Percentiles rank a stretch among this genome's conserved stretches.
These are phyloP conservation scores for Passer montanus DNA, from an alignment of 2,113 vertebrate genomes.

Conservation along the genomic window DNA sequence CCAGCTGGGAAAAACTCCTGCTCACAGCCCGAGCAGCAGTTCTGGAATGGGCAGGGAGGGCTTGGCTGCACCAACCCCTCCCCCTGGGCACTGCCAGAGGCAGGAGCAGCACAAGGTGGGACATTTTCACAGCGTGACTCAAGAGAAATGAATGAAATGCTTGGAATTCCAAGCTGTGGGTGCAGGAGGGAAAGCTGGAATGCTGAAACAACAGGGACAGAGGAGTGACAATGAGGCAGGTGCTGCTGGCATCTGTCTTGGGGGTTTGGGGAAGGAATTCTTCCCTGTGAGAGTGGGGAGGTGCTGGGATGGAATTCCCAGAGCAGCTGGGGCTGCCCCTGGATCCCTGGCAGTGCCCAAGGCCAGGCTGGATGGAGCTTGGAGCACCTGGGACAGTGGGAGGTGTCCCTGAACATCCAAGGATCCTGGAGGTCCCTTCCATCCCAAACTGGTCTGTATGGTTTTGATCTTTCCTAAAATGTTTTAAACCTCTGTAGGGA, in stretches of 20 bases:
- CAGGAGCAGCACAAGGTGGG: neutral
- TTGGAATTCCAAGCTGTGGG: neutral
- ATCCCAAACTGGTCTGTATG: neutral
- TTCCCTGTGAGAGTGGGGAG: neutral
- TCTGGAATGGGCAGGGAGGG: neutral
- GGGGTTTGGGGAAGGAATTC: neutral
- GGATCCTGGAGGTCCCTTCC: neutral
- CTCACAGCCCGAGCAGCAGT: too few relatives aligned
- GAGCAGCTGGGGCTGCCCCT: neutral
- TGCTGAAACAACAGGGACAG: neutral
- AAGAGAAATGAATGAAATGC: rapidly evolving
- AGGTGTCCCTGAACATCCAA: neutral
- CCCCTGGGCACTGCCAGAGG: neutral
- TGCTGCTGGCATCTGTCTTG: neutral
- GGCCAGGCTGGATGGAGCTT: neutral
- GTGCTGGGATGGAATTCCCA: rapidly evolving
- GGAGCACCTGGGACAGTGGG: neutral
- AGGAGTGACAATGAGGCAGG: rapidly evolving
- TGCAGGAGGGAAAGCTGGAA: neutral
- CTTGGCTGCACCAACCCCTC: neutral
- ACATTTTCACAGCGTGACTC: neutral
- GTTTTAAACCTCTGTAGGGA: neutral
- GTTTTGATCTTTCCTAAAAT: neutral
- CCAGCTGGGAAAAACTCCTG: neutral
- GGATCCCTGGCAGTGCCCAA: neutral